A percentile compares a stretch with the other conserved stretches of the same genome.
Evolutionary conservation across 2,888 invertebrate genomes (phyloP).

Genomic region (Eupithecia inturbata): DNA sequence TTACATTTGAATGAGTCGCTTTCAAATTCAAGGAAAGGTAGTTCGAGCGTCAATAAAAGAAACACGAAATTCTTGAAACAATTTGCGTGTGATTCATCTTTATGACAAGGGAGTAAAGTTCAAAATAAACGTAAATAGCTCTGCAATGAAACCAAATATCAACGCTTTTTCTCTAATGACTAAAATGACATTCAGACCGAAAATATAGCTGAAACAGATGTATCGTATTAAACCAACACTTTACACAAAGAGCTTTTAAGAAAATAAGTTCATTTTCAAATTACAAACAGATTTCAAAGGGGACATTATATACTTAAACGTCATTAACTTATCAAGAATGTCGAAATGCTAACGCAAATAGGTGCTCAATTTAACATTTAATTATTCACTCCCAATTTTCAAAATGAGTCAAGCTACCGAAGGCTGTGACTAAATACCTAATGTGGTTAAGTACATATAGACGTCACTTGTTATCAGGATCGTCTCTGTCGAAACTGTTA

Average conservation of each 20-base stretch:
- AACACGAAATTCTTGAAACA: conserved; percentile 18
- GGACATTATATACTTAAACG: conserved; percentile 35
- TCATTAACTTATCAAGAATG: conserved; percentile 35
- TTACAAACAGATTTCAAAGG: conserved; percentile 49
- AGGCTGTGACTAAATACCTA: conserved; percentile 53
- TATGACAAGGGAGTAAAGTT: conserved; percentile 32
- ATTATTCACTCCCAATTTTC: conserved; percentile 63
- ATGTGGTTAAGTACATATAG: conserved; percentile 52
- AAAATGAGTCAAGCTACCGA: conserved; percentile 69
- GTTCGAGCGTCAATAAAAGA: conserved; percentile 26
- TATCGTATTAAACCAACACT: conserved; percentile 60
- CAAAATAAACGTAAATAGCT: conserved; percentile 44
- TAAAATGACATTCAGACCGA: conserved; percentile 62
- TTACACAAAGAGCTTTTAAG: conserved; percentile 56
- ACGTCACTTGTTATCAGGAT: conserved; percentile 68
- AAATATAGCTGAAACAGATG: conserved; percentile 71
- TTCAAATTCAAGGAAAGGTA: conserved; percentile 33
- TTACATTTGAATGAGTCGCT: neutral
- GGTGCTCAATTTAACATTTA: conserved; percentile 2
- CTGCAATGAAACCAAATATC: conserved; percentile 58
- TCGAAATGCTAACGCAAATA: conserved; percentile 33
- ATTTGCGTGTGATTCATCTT: conserved; percentile 18
- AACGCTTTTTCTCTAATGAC: conserved; percentile 52
- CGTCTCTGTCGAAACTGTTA: conserved; percentile 66
- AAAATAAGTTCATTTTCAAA: conserved; percentile 50